Percentiles rank a stretch among this genome's conserved stretches.
phyloP scores from a whole-genome alignment of 2,797 vertebrate genomes.

The Sebastolobus alascanus region DNA sequence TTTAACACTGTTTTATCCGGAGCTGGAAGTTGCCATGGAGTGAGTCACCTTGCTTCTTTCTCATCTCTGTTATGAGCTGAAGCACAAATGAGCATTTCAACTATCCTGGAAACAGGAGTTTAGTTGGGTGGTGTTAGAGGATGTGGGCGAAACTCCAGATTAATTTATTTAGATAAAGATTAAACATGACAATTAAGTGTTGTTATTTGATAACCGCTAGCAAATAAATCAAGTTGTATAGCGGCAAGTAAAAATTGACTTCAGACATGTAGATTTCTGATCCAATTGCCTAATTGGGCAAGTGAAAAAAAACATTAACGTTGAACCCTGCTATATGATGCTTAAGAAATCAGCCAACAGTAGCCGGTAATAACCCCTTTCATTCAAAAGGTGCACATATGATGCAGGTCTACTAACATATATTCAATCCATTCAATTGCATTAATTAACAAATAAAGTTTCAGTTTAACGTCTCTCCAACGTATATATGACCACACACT shows the following conservation, averaged over 20 bases:
- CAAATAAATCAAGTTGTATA: background rate
- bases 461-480: background rate
- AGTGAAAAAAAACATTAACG: too few species aligned
- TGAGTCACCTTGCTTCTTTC: background rate
- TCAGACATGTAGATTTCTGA: background rate
- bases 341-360: background rate
- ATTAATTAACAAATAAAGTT: background rate
- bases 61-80: background rate
- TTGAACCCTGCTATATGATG: background rate
- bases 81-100: background rate
- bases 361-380: background rate
- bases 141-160: background rate
- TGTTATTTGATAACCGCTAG: background rate
- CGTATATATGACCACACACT: too few species aligned
- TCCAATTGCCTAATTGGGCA: background rate
- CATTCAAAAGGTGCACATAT: background rate
- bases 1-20: too few species aligned
- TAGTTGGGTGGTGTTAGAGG: background rate
- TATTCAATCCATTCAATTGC: background rate
- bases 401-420: background rate
- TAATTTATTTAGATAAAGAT: background rate
- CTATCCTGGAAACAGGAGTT: background rate
- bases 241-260: background rate
- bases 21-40: background rate
- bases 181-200: background rate